phyloP scores from a whole-genome alignment of 2,113 vertebrate species.

The Greenwoodochromis staneri region DNA sequence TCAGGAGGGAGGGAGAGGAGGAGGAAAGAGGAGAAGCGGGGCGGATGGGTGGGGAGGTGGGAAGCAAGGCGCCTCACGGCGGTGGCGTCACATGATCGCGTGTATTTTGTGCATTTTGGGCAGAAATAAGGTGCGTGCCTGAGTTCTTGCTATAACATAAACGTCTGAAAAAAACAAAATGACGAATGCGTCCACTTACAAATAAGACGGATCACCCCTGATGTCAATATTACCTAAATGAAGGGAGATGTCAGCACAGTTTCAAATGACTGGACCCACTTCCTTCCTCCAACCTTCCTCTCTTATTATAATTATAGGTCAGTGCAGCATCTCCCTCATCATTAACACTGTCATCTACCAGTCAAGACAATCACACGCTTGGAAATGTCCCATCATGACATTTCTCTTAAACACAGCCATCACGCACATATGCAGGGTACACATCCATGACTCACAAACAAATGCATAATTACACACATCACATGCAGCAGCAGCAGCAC shows the following conservation, averaged over 20 bases:
- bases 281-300: neutral
- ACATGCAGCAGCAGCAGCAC: neutral
- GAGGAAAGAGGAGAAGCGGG: neutral
- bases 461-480: neutral
- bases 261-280: neutral
- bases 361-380: neutral
- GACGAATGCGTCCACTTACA: neutral
- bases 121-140: neutral
- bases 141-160: neutral
- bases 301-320: neutral
- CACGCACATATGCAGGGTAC: neutral
- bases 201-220: neutral
- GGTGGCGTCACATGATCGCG: neutral
- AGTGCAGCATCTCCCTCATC: neutral
- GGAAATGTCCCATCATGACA: slow-evolving; percentile 8
- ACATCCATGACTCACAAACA: neutral
- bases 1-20: neutral
- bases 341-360: neutral
- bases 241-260: neutral
- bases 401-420: neutral
- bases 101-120: neutral
- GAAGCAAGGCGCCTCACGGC: neutral
- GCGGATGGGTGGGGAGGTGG: neutral
- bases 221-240: neutral
- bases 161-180: neutral